These are phyloP conservation scores for Trachythela sp. DNA, from an alignment of 64 coral and sea anemone species.

Conservation along the genomic window DNA sequence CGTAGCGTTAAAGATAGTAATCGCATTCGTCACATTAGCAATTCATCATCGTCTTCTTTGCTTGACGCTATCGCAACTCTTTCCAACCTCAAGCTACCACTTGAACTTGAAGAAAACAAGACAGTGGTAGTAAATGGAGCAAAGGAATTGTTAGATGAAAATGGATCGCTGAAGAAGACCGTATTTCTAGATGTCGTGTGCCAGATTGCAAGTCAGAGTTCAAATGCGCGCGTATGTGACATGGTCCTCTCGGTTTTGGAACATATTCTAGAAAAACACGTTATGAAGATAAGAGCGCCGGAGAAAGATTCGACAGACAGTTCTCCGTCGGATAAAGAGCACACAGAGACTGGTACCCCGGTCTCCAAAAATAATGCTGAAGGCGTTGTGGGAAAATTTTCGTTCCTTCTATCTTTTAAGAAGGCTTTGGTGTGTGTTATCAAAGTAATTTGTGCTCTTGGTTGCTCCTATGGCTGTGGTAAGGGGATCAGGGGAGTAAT, in stretches of 20 bases:
- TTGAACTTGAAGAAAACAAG: not conserved
- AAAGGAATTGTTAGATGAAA: not conserved
- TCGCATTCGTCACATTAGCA: not conserved
- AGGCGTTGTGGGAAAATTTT: not conserved
- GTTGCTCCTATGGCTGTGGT: slow-evolving; percentile 63
- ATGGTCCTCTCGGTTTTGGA: not conserved
- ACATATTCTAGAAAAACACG: not conserved
- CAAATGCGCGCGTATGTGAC: not conserved
- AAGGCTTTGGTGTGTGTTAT: not conserved
- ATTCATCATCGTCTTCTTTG: not conserved
- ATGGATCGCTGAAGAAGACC: not conserved
- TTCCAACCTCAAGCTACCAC: not conserved
- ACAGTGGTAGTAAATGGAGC: not conserved
- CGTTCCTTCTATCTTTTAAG: not conserved
- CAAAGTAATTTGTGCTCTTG: not conserved
- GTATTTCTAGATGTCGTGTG: not conserved
- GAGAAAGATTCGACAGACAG: not conserved
- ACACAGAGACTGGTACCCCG: not conserved
- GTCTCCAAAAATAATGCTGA: not conserved
- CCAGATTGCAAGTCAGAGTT: slow-evolving; percentile 8
- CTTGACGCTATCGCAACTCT: not conserved
- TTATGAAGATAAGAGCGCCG: not conserved
- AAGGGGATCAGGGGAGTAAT: slow-evolving; percentile 65
- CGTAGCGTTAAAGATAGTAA: not conserved
- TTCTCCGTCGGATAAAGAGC: not conserved